Percentiles rank a stretch among this genome's conserved stretches.
Conservation (phyloP, 1,140 invertebrate species). For the Tyrophagus putrescentiae region DNA sequence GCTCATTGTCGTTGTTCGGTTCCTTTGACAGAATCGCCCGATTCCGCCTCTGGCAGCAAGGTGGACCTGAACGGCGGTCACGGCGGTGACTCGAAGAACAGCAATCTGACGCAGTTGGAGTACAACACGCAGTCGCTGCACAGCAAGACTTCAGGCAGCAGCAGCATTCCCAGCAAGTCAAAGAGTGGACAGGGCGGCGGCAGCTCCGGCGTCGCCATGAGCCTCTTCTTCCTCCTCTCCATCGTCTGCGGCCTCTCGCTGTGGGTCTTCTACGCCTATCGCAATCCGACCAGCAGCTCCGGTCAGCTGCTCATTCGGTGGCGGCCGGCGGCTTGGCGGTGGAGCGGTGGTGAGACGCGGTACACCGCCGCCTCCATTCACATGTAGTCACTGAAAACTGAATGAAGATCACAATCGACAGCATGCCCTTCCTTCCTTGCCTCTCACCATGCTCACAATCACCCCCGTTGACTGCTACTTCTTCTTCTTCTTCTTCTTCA, state of each 20-base stretch:
- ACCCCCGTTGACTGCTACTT: not conserved
- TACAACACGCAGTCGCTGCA: slow-evolving; percentile 3
- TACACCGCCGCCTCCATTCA: slow-evolving; percentile 84
- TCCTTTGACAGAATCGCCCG: too few relatives aligned
- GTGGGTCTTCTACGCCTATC: slow-evolving; percentile 64
- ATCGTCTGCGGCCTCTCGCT: slow-evolving; percentile 23
- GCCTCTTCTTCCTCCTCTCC: slow-evolving; percentile 25
- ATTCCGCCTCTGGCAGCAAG: too few relatives aligned
- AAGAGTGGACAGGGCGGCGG: not conserved
- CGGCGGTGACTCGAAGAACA: too few relatives aligned
- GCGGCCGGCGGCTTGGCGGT: slow-evolving; percentile 81
- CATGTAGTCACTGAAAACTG: slow-evolving; percentile 46
- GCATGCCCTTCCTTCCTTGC: too few relatives aligned
- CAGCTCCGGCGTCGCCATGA: slow-evolving; percentile 9
- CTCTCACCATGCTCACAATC: not conserved
- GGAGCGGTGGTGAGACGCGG: slow-evolving; percentile 66
- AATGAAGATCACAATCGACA: not conserved
- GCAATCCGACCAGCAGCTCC: slow-evolving; percentile 80
- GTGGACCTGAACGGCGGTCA: too few relatives aligned
- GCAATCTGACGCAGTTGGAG: not conserved
- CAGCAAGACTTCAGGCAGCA: not conserved
- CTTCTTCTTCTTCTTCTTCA: not conserved
- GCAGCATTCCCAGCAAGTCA: not conserved
- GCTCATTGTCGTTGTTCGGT: too few relatives aligned
- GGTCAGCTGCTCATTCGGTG: slow-evolving; percentile 95